Percentiles rank a stretch among this genome's conserved stretches.
Evolutionary conservation across 2,888 invertebrate species (phyloP).

Genomic region (Drosophila seclusa): DNA sequence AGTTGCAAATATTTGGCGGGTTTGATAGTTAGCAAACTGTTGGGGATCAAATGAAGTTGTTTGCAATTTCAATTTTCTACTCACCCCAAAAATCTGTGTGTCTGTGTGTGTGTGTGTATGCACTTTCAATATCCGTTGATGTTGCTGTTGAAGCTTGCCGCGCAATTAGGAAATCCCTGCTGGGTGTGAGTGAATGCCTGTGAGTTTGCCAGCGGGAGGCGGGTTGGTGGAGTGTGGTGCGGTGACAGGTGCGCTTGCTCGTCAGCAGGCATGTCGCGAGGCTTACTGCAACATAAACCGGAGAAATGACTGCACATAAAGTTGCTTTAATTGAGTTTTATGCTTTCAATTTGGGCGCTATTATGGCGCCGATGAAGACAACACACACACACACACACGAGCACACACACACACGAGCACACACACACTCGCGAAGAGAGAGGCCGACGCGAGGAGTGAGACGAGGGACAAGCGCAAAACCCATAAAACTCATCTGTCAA

Average conservation of each 20-base stretch:
- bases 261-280: conserved; percentile 54
- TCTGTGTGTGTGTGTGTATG: conserved; percentile 25
- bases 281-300: conserved; percentile 70
- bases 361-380: conserved; percentile 63
- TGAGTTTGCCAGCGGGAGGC: conserved; percentile 1
- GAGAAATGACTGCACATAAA: conserved; percentile 74
- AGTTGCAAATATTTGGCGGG: conserved; percentile 62
- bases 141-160: conserved; percentile 50
- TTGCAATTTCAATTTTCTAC: conserved; percentile 66
- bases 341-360: conserved; percentile 73
- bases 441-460: conserved; percentile 2
- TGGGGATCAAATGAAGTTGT: conserved; percentile 68
- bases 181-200: neutral
- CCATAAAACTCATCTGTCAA: conserved; percentile 75
- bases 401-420: neutral
- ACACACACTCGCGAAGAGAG: conserved; percentile 1
- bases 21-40: conserved; percentile 65
- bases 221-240: neutral
- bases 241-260: conserved; percentile 57
- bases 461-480: conserved; percentile 60
- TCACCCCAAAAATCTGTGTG: conserved; percentile 6
- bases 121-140: conserved; percentile 70
- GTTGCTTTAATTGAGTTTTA: conserved; percentile 75
- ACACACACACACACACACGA: conserved; percentile 18
- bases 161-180: conserved; percentile 71